Base-by-base conservation (phyloP, 2,113 vertebrate genomes). In the Limanda limanda region DNA sequence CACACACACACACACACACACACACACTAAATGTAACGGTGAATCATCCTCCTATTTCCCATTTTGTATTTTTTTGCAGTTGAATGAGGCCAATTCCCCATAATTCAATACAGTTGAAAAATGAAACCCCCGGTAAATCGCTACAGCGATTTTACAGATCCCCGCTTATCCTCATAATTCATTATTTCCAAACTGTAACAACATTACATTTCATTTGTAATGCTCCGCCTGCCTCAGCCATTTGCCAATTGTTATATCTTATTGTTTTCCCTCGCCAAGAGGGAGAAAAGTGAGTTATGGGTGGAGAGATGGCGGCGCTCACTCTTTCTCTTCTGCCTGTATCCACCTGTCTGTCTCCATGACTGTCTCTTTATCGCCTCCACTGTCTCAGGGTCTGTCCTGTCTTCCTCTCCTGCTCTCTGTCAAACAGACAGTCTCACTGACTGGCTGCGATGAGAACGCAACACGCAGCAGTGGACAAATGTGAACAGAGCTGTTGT, bases 71-170 rank as follows among this genome's bases (percentile, higher is more conserved):
- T 92, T 91, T 92, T 92, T 92, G 88, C 91, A 91, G 84, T 91
- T 92, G 91, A 92, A 91, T 93, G 89, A 86, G 92, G 92, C 86
- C 89, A 90, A 91, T 92, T 91, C 88, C 64, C 85, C 81, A 92
- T 92, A 91, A 92, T 93, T 92, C 91, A 92, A 93, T 93, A 87
- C 87, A 84, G 88, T 83, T 92, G 92, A 93, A 92, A 93, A 93
- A 92, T 92, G 92, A 92, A 90, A 90, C 88, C 88, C 20, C 70
- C 15, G 59, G 86, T 86, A 90, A 91, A 92, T 89, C 85, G 87
- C 91, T 92, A 91, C 90, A 91, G 88, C 86, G 86, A 91, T 90
- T 92, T 89, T 88, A 90, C 91, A 89, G 88, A 92, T 90, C 89
- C 88, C 89, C 73, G 86, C 88, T 92, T 91, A 93, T 91, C 85